These are phyloP conservation scores for Petrolisthes manimaculis DNA, from an alignment of 2,888 invertebrate species.

Conservation along the genomic window DNA sequence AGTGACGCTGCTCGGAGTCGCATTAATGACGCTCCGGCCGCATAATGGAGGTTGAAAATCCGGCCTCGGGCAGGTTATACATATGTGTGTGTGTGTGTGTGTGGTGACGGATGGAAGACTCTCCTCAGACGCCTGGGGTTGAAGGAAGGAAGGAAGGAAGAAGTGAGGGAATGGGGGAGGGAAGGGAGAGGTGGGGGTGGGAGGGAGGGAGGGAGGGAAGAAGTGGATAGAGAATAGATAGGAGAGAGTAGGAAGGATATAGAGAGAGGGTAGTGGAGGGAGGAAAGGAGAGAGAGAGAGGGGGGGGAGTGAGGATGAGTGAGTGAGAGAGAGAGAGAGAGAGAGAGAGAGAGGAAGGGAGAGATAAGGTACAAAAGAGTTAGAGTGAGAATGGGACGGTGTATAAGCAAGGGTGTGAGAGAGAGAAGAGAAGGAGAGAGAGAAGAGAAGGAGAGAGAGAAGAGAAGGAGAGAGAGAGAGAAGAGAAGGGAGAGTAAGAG, in stretches of 20 bases:
- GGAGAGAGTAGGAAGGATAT: not conserved
- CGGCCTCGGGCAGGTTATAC: too few relatives aligned
- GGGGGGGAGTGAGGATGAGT: not conserved
- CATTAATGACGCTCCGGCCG: too few relatives aligned
- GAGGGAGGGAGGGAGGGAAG: not conserved
- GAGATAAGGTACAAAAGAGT: not conserved
- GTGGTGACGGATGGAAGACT: not conserved
- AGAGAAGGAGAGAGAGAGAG: not conserved
- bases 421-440: constrained; percentile 7
- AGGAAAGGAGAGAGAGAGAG: not conserved
- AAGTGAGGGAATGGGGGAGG: not conserved
- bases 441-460: not conserved
- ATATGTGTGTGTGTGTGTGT: not conserved
- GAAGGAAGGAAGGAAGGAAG: not conserved
- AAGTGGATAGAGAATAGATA: not conserved
- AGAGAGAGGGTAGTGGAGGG: too few relatives aligned
- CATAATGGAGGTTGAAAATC: too few relatives aligned
- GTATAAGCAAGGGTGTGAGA: not conserved
- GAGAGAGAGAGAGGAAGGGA: constrained; percentile 3
- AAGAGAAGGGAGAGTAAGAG: not conserved
- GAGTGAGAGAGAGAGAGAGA: constrained; percentile 2
- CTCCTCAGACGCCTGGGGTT: too few relatives aligned
- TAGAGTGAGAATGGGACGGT: not conserved
- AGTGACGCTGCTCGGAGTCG: too few relatives aligned
- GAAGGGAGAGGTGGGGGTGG: not conserved